Conservation (phyloP, 2,888 invertebrate genomes). For the Andrena camellia region DNA sequence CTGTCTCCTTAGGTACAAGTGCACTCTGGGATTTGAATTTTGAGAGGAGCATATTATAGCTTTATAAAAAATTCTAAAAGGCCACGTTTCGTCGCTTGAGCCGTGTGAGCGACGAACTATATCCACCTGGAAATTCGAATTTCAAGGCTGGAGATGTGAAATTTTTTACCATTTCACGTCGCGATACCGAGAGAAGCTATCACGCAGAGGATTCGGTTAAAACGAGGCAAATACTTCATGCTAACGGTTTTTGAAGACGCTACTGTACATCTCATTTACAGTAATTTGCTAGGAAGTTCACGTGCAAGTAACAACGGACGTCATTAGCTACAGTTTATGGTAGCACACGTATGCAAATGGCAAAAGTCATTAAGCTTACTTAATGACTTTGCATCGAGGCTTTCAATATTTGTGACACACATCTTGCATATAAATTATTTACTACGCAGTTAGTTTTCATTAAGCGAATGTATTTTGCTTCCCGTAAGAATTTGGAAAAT, state of each 20-base stretch:
- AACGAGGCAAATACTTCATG: slow-evolving; percentile 19
- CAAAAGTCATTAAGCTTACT: background rate
- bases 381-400: background rate
- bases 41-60: background rate
- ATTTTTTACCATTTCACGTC: background rate
- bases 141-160: background rate
- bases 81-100: no score
- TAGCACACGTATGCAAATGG: background rate
- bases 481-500: background rate
- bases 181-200: background rate
- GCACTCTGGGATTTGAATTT: background rate
- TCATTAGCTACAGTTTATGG: background rate
- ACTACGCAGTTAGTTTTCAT: background rate
- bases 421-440: background rate
- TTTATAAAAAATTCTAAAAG: background rate
- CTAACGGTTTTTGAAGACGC: slow-evolving; percentile 8
- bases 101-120: no score
- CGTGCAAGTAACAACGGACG: background rate
- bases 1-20: background rate
- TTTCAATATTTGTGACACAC: background rate
- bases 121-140: background rate
- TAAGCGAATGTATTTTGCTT: background rate
- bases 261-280: slow-evolving; percentile 9
- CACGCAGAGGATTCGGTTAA: slow-evolving; percentile 6
- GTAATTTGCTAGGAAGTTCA: background rate